Conservation (phyloP, 1,140 invertebrate genomes). For the Leptinotarsa defecta region DNA sequence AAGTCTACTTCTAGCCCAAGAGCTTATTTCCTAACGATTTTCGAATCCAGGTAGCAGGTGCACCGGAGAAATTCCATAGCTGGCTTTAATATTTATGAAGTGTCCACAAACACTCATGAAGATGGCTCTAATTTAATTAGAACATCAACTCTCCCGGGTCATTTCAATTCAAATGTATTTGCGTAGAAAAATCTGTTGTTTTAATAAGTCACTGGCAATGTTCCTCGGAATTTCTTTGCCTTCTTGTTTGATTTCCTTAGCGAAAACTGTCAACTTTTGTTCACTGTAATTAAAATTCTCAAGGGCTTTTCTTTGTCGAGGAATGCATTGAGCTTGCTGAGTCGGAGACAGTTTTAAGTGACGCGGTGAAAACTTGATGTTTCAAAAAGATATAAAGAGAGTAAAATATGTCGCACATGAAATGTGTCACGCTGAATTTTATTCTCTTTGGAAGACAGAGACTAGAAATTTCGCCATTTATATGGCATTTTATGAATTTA, state of each 20-base stretch:
- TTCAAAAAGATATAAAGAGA: too few species aligned
- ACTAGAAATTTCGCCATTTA: too few species aligned
- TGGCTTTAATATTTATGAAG: not conserved
- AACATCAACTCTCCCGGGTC: not conserved
- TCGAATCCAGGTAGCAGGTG: slow-evolving; percentile 1
- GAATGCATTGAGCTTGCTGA: not conserved
- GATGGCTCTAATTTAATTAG: not conserved
- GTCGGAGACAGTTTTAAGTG: too few species aligned
- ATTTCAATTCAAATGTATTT: not conserved
- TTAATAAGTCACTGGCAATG: not conserved
- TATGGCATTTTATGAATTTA: too few species aligned
- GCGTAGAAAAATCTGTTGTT: not conserved
- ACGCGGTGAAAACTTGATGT: too few species aligned
- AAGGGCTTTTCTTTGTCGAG: not conserved
- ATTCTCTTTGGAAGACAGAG: too few species aligned
- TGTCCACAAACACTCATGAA: not conserved
- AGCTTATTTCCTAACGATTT: not conserved
- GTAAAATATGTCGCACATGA: too few species aligned
- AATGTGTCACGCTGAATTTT: too few species aligned
- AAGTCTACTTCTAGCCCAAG: not conserved
- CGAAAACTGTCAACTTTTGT: slow-evolving; percentile 9
- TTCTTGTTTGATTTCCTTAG: slow-evolving; percentile 9
- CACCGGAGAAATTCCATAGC: not conserved
- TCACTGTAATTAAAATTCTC: slow-evolving; percentile 9
- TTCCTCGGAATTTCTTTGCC: not conserved